Evolutionary conservation across 2,797 vertebrate genomes (phyloP).

Genomic region (Poecilia wingei): DNA sequence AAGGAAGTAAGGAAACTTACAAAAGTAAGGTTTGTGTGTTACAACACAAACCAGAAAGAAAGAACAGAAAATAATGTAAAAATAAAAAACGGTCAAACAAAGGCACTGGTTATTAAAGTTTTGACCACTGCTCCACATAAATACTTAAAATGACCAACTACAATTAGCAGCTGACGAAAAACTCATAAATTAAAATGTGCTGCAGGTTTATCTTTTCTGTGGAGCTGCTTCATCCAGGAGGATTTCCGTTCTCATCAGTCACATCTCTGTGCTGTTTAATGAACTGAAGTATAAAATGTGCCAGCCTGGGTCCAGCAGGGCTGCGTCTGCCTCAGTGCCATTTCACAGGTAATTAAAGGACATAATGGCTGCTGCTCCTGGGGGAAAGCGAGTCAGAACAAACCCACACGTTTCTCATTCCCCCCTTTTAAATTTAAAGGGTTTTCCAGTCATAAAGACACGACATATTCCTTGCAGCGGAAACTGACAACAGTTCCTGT

Average conservation of each 20-base stretch:
- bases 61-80: neutral
- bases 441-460: slow-evolving; percentile 9
- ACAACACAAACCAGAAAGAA: no score
- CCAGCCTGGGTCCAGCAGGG: slow-evolving; percentile 44
- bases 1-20: no score
- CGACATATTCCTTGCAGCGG: slow-evolving; percentile 5
- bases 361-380: slow-evolving; percentile 75
- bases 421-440: neutral
- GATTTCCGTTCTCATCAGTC: slow-evolving; percentile 1
- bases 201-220: neutral
- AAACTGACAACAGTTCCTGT: neutral
- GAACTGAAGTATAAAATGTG: slow-evolving; percentile 42
- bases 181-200: neutral
- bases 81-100: no score
- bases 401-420: slow-evolving; percentile 26
- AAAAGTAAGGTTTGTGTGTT: no score
- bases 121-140: neutral
- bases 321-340: slow-evolving; percentile 62
- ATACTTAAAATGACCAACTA: neutral
- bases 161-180: neutral
- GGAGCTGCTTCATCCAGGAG: neutral
- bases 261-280: slow-evolving; percentile 27
- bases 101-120: neutral
- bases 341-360: slow-evolving; percentile 84
- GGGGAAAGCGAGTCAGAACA: slow-evolving; percentile 31